Conservation (phyloP, 2,888 invertebrate genomes). For the Philonicus albiceps region DNA sequence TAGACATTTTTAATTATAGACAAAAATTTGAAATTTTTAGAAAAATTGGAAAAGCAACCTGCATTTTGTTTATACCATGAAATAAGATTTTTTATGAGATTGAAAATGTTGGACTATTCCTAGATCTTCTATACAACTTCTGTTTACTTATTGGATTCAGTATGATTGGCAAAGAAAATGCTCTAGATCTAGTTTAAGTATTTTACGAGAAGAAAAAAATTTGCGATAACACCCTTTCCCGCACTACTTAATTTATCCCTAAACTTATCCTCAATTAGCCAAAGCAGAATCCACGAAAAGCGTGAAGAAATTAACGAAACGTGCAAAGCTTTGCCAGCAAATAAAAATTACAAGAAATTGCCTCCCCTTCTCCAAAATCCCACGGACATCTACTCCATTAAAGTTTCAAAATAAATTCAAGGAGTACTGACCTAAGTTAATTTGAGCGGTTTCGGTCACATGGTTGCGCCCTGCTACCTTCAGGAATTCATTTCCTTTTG, state of each 20-base stretch:
- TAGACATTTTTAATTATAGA: too few relatives aligned
- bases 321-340: not conserved
- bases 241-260: not conserved
- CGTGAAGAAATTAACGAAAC: not conserved
- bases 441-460: constrained; percentile 23
- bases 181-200: not conserved
- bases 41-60: too few relatives aligned
- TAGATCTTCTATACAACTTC: too few relatives aligned
- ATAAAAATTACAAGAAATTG: not conserved
- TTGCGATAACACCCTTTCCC: not conserved
- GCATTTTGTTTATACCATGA: too few relatives aligned
- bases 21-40: too few relatives aligned
- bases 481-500: not conserved
- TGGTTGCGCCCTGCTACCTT: not conserved
- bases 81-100: not conserved
- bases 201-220: not conserved
- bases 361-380: not conserved
- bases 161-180: not conserved
- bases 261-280: not conserved
- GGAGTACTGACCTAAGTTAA: constrained; percentile 20
- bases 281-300: not conserved
- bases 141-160: not conserved
- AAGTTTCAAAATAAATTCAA: constrained; percentile 14
- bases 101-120: too few relatives aligned
- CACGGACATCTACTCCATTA: not conserved